Evolutionary conservation across 2,113 vertebrate genomes (phyloP).

Genomic region (Coreoperca whiteheadi): DNA sequence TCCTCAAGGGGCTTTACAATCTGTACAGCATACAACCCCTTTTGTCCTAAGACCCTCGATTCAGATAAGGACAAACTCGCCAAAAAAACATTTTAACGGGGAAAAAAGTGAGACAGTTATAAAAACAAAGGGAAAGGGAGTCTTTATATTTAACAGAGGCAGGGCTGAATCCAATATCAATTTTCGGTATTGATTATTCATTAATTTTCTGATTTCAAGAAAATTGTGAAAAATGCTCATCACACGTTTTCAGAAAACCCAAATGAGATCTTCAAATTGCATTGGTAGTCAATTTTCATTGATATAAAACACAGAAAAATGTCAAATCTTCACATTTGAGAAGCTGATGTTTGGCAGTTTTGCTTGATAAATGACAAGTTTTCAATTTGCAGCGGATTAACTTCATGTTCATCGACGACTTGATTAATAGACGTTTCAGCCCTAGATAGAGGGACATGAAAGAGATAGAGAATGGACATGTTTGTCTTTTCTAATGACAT

Average conservation of each 20-base stretch:
- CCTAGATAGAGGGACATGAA: no score
- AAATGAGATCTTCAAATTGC: no score
- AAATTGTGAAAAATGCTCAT: no score
- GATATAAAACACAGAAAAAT: background rate
- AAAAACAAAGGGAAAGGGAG: background rate
- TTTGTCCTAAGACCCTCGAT: no score
- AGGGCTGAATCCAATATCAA: background rate
- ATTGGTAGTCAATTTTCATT: no score
- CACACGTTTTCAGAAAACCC: no score
- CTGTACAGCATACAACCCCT: no score
- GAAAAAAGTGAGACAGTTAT: background rate
- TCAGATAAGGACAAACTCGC: no score
- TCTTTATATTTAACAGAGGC: background rate
- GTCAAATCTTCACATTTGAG: background rate
- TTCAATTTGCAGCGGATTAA: background rate
- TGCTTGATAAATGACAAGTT: background rate
- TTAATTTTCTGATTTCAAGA: background rate
- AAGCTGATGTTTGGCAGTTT: background rate
- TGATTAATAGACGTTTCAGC: background rate
- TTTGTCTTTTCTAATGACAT: background rate
- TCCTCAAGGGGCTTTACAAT: no score
- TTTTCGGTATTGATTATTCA: background rate
- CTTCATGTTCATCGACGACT: background rate
- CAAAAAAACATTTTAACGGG: no score
- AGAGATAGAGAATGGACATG: background rate